phyloP scores from a whole-genome alignment of 1,140 invertebrate species.

The Heliconius hermathena region DNA sequence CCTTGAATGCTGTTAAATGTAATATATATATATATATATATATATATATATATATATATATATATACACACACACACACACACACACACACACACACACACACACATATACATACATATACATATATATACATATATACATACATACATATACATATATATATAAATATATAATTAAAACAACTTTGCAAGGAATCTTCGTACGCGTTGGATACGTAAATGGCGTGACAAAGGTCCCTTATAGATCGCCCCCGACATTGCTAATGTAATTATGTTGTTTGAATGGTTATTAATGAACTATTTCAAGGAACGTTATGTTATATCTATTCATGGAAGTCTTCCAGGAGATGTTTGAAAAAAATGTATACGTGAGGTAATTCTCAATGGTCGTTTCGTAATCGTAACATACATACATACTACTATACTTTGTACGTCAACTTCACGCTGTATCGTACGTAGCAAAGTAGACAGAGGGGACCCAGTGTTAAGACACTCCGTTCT shows the following conservation, averaged over 20 bases:
- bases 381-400: not conserved
- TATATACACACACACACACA: no score
- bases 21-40: no score
- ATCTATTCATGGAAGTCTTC: conserved; percentile 19
- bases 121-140: no score
- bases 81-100: no score
- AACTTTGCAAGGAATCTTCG: not conserved
- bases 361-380: conserved; percentile 15
- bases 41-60: no score
- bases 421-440: not conserved
- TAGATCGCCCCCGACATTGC: conserved; percentile 22
- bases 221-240: not conserved
- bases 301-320: conserved; percentile 20
- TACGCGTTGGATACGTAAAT: not conserved
- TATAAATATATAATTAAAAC: no score
- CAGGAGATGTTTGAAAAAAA: conserved; percentile 22
- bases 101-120: no score
- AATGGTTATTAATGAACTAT: conserved; percentile 17
- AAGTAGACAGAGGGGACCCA: no score
- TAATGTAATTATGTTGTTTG: conserved; percentile 26
- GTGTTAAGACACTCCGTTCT: no score
- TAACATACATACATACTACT: not conserved
- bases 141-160: no score
- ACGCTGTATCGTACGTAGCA: no score
- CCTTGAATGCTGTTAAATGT: not conserved